phyloP scores from a whole-genome alignment of 2,888 invertebrate genomes.

The Graphium colonna region DNA sequence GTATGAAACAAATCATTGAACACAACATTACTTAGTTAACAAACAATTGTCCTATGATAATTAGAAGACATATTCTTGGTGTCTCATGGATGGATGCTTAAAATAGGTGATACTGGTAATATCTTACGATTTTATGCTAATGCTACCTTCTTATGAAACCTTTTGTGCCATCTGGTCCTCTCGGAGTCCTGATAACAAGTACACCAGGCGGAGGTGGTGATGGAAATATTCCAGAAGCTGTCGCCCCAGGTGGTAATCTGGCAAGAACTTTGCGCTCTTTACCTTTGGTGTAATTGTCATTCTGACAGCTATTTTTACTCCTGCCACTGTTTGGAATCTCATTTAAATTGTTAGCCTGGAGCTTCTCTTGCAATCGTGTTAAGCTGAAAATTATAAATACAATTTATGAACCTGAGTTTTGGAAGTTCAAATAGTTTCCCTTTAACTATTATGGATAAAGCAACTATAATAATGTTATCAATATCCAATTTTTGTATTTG shows the following conservation, averaged over 20 bases:
- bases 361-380: slow-evolving; percentile 65
- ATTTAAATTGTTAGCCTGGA: slow-evolving; percentile 66
- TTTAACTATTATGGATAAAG: no score
- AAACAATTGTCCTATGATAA: background rate
- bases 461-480: no score
- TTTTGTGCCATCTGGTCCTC: slow-evolving; percentile 88
- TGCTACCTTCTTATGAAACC: slow-evolving; percentile 72
- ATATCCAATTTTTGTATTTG: no score
- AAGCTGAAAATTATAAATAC: slow-evolving; percentile 66
- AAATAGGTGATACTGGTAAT: slow-evolving; percentile 4
- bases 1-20: slow-evolving; percentile 6
- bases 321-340: slow-evolving; percentile 55
- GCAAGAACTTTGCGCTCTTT: slow-evolving; percentile 66
- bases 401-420: no score
- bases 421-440: no score
- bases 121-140: slow-evolving; percentile 28
- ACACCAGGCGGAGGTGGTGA: slow-evolving; percentile 71
- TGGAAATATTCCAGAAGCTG: slow-evolving; percentile 57
- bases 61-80: slow-evolving; percentile 16
- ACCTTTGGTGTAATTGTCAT: slow-evolving; percentile 57
- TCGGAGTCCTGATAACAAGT: slow-evolving; percentile 85
- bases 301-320: slow-evolving; percentile 52
- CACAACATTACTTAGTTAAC: slow-evolving; percentile 1
- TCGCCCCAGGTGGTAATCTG: slow-evolving; percentile 59
- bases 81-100: slow-evolving; percentile 22